Evolutionary conservation across 2,797 vertebrate genomes (phyloP).

Genomic region (Eulemur rubriventer): DNA sequence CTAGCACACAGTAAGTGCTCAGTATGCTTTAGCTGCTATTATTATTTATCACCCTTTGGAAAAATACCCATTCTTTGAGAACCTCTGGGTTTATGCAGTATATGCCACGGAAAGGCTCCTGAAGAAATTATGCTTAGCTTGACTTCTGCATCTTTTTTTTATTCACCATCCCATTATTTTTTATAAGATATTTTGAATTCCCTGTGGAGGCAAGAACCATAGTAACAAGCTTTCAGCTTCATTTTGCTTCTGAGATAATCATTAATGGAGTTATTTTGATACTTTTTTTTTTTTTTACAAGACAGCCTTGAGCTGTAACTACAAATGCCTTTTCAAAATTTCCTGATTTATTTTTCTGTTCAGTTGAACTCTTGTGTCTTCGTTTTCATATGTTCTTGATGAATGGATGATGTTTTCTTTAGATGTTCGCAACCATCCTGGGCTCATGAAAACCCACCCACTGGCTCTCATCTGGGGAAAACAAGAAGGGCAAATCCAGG

Average conservation of each 20-base stretch:
- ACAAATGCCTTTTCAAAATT: conserved; percentile 75
- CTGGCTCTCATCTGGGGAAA: conserved; percentile 70
- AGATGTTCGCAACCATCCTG: conserved; percentile 72
- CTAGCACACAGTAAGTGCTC: not conserved
- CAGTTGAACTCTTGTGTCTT: conserved; percentile 72
- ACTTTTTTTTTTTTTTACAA: conserved; percentile 48
- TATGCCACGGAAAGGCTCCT: not conserved
- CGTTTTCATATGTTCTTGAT: conserved; percentile 78
- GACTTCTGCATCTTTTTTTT: conserved; percentile 39
- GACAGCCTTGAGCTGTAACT: conserved; percentile 77
- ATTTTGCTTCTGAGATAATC: conserved; percentile 71
- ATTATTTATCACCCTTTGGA: not conserved
- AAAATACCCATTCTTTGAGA: conserved; percentile 26
- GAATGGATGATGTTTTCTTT: conserved; percentile 73
- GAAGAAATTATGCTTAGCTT: conserved; percentile 56
- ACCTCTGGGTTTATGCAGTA: conserved; percentile 32
- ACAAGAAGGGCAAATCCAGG: conserved; percentile 51
- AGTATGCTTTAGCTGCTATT: not conserved
- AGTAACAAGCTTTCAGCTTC: conserved; percentile 79
- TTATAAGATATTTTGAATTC: conserved; percentile 75
- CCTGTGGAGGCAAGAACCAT: conserved; percentile 68
- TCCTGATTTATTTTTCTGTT: conserved; percentile 66
- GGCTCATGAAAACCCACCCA: conserved; percentile 71
- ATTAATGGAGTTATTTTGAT: conserved; percentile 80
- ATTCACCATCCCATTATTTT: conserved; percentile 61